Base-by-base conservation (phyloP, 2,797 vertebrate species). In the Gymnopithys bicolor region DNA sequence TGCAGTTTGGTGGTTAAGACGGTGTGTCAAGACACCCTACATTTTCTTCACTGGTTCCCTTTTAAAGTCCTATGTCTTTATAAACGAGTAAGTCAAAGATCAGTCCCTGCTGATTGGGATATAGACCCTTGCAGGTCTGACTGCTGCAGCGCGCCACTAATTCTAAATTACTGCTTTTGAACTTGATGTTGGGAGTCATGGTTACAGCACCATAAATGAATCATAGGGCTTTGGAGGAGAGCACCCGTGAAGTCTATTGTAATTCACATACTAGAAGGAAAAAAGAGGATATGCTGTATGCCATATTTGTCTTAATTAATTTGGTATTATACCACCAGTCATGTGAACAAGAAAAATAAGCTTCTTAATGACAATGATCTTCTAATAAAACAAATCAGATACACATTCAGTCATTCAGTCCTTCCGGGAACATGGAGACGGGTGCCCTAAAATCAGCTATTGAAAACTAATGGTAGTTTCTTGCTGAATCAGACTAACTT, bases 81-180 rank as follows among this genome's bases (percentile, higher is more conserved):
- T 79, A 94, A 94, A 92, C 28, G 56, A 81, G 21, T 59, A 82
- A 94, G 83, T 87, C 95, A 87, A 83, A 95, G 83, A 75, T 95
- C 94, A 88, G n/a, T 10, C 74, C 59, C 62, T 59, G 48, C 37
- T 92, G 90, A 91, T 49, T 85, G 27, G 14, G 48, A 53, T 64
- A 53, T n/a, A 66, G 71, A 48, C 39, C 37, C 43, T 89, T 85
- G 19, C 48, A 90, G 46, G 51, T 85, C 82, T 79, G 69, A 25
- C 55, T 92, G 66, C 73, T 66, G 51, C 28, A 89, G 32, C 87
- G 63, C 80, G 69, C 19, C 75, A 89, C 84, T 90, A 86, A 81
- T 85, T 92, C 84, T 69, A 86, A 95, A 93, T 81, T 87, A 83
- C 25, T 78, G 27, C 32, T 91, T 92, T 87, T 1, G 1, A 71